These are phyloP conservation scores for Tiliqua scincoides DNA, from an alignment of 2,113 vertebrate genomes.

Conservation along the genomic window DNA sequence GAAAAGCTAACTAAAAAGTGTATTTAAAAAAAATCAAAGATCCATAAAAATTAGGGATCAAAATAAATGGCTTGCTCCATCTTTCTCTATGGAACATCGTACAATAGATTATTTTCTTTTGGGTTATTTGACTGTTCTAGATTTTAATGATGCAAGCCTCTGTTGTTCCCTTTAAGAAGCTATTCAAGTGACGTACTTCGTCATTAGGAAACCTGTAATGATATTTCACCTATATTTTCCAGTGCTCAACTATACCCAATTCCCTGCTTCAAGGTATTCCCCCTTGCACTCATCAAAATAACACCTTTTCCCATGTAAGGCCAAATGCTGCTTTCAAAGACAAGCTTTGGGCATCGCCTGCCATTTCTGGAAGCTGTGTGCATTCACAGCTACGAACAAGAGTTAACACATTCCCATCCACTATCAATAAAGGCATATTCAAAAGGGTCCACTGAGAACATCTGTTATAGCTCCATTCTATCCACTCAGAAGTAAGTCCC, in stretches of 20 bases:
- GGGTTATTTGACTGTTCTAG: not conserved
- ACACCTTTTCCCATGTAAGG: not conserved
- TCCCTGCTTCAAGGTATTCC: not conserved
- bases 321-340: not conserved
- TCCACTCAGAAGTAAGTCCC: too few relatives aligned
- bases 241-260: not conserved
- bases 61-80: slow-evolving; percentile 22
- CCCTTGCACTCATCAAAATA: not conserved
- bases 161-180: not conserved
- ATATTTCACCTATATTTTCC: fast-evolving
- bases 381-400: not conserved
- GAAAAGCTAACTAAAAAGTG: slow-evolving; percentile 24
- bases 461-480: not conserved
- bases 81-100: not conserved
- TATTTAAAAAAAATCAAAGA: slow-evolving; percentile 19
- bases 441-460: not conserved
- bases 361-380: fast-evolving
- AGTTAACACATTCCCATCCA: not conserved
- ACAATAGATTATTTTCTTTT: slow-evolving; percentile 13
- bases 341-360: not conserved
- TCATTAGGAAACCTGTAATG: not conserved
- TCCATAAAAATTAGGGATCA: slow-evolving; percentile 28
- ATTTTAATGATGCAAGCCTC: slow-evolving; percentile 16
- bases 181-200: fast-evolving
- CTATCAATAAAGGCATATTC: not conserved